Percentiles rank a stretch among this genome's conserved stretches.
Evolutionary conservation across 1,140 invertebrate species (phyloP).

Genomic region (Cyrtorhinus lividipennis): DNA sequence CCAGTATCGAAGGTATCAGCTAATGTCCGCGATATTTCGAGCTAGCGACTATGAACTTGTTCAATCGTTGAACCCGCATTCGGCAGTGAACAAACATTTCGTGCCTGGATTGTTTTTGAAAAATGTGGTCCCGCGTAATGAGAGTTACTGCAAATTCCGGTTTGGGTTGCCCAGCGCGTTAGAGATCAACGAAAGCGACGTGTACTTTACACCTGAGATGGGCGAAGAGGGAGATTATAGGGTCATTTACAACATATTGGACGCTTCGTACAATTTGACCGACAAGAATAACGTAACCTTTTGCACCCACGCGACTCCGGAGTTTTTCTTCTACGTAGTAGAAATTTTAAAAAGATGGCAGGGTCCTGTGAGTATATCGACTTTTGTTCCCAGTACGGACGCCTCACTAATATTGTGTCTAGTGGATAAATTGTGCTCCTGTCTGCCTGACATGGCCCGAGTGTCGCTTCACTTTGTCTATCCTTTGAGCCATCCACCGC

Average conservation of each 20-base stretch:
- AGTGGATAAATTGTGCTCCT: conserved; percentile 44
- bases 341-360: conserved; percentile 56
- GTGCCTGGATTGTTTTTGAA: conserved; percentile 24
- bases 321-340: conserved; percentile 52
- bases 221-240: conserved; percentile 40
- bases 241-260: conserved; percentile 48
- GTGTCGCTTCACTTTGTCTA: conserved; percentile 55
- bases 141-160: conserved; percentile 44
- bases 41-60: conserved; percentile 10
- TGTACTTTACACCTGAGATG: conserved; percentile 39
- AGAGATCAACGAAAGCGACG: conserved; percentile 32
- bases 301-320: conserved; percentile 57
- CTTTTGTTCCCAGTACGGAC: conserved; percentile 54
- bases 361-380: conserved; percentile 53
- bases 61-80: conserved; percentile 14
- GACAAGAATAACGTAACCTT: conserved; percentile 38
- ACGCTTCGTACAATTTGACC: conserved; percentile 29
- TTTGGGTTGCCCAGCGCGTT: conserved; percentile 41
- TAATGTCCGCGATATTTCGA: conserved; percentile 15
- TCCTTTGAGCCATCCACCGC: conserved; percentile 31
- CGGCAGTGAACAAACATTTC: conserved; percentile 12
- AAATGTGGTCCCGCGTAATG: conserved; percentile 33
- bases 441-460: conserved; percentile 47
- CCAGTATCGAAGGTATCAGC: conserved; percentile 5
- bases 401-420: conserved; percentile 42